These are phyloP conservation scores for Chelon auratus DNA, from an alignment of 2,797 vertebrate genomes.

Conservation along the genomic window DNA sequence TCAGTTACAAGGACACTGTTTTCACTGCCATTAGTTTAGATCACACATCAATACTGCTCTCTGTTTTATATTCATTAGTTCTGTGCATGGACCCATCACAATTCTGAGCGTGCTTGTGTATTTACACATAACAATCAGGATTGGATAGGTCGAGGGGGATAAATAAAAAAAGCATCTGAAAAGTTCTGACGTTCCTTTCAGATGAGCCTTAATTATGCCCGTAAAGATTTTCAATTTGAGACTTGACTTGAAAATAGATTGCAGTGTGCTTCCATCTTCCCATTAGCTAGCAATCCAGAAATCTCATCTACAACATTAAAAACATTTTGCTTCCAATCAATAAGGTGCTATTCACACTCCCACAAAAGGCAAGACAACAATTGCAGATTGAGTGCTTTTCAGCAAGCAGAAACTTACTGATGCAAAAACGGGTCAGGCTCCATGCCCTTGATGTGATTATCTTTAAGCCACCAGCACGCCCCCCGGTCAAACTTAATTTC, in stretches of 20 bases:
- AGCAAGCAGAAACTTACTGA: conserved; percentile 76
- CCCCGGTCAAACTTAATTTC: conserved; percentile 82
- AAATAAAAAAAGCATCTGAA: conserved; percentile 60
- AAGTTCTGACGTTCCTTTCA: conserved; percentile 84
- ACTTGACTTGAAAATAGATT: conserved; percentile 87
- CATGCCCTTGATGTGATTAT: conserved; percentile 83
- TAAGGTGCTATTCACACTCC: conserved; percentile 83
- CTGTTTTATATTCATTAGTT: conserved; percentile 71
- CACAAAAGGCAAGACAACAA: conserved; percentile 84
- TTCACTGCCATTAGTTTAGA: conserved; percentile 44
- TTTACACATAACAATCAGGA: conserved; percentile 69
- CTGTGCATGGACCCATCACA: conserved; percentile 45
- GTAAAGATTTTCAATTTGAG: conserved; percentile 90
- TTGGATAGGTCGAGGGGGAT: conserved; percentile 28
- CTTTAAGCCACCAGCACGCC: conserved; percentile 73
- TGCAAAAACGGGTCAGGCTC: conserved; percentile 81
- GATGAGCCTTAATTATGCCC: conserved; percentile 84
- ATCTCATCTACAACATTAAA: conserved; percentile 91
- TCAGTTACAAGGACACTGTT: conserved; percentile 44
- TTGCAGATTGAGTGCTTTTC: conserved; percentile 76
- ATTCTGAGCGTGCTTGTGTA: conserved; percentile 56
- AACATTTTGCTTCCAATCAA: conserved; percentile 88
- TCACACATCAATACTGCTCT: conserved; percentile 59
- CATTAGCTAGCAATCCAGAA: conserved; percentile 86
- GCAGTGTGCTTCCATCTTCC: conserved; percentile 82